Evolutionary conservation across 1,140 invertebrate genomes (phyloP).

Genomic region (Zaprionus davidi): DNA sequence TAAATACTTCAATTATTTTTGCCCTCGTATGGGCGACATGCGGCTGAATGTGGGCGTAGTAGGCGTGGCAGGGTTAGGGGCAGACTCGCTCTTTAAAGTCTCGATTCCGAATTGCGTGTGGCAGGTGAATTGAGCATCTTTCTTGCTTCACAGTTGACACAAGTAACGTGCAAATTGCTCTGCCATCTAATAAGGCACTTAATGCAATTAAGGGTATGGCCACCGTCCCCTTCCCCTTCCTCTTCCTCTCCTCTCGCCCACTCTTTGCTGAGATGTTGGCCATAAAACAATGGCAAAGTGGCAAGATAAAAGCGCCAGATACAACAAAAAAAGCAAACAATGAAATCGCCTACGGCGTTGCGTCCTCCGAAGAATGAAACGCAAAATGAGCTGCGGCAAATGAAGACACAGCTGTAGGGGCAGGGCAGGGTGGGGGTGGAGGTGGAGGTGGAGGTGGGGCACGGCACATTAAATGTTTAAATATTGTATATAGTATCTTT

Average conservation of each 20-base stretch:
- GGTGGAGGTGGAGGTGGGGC: neutral
- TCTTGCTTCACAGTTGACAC: conserved; percentile 48
- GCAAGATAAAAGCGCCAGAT: conserved; percentile 66
- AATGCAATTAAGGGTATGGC: conserved; percentile 57
- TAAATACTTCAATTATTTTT: conserved; percentile 47
- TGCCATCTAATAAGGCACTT: conserved; percentile 71
- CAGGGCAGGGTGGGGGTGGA: neutral
- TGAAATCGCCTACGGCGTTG: conserved; percentile 63
- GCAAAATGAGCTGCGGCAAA: conserved; percentile 68
- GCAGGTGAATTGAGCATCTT: neutral
- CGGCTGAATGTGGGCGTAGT: neutral
- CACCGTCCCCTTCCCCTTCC: neutral
- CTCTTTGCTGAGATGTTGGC: conserved; percentile 4
- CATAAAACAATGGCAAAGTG: conserved; percentile 75
- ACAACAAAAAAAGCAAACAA: conserved; percentile 69
- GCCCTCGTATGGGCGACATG: conserved; percentile 3
- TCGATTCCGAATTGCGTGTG: neutral
- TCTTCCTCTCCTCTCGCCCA: neutral
- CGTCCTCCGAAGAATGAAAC: conserved; percentile 49
- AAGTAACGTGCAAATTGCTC: conserved; percentile 69
- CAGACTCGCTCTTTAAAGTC: conserved; percentile 11
- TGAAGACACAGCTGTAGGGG: conserved; percentile 37
- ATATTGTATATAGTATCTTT: conserved; percentile 43
- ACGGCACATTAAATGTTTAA: conserved; percentile 56
- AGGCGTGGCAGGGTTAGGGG: neutral